phyloP scores from a whole-genome alignment of 2,797 vertebrate species.

The Peromyscus nudipes region DNA sequence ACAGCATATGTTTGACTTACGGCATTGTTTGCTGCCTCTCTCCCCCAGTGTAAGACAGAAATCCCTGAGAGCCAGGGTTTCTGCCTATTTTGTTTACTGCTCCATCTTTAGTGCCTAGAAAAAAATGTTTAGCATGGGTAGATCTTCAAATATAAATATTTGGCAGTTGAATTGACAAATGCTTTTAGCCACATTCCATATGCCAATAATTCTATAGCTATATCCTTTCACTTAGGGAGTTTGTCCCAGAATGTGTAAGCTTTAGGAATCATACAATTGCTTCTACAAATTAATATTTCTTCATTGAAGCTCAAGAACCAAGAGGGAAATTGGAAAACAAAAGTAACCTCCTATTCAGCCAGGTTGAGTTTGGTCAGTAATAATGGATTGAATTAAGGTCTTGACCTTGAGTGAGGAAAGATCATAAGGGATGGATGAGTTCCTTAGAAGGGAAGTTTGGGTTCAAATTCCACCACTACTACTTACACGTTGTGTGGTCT shows the following conservation, averaged over 20 bases:
- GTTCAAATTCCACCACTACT: not conserved
- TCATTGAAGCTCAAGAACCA: not conserved
- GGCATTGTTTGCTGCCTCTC: constrained; percentile 54
- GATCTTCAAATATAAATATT: constrained; percentile 70
- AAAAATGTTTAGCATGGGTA: constrained; percentile 48
- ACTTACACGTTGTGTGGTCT: not conserved
- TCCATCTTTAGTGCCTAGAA: constrained; percentile 28
- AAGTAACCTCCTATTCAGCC: not conserved
- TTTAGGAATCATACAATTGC: not conserved
- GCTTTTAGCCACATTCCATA: constrained; percentile 40
- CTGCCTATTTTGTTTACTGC: constrained; percentile 66
- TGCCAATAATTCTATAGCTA: constrained; percentile 12
- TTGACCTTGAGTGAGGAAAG: not conserved
- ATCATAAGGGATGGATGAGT: not conserved
- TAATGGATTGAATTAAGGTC: not conserved
- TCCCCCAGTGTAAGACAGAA: constrained; percentile 1
- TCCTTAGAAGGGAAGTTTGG: fast-evolving
- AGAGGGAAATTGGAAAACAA: not conserved
- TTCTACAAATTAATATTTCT: not conserved
- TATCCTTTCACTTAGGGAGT: not conserved
- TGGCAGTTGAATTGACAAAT: constrained; percentile 53
- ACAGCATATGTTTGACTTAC: constrained; percentile 54
- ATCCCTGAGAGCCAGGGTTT: not conserved
- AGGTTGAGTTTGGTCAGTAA: not conserved
- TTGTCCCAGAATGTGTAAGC: not conserved